Percentiles rank a stretch among this genome's conserved stretches.
phyloP scores from a whole-genome alignment of 2,888 invertebrate genomes.

The Prosapia bicincta region DNA sequence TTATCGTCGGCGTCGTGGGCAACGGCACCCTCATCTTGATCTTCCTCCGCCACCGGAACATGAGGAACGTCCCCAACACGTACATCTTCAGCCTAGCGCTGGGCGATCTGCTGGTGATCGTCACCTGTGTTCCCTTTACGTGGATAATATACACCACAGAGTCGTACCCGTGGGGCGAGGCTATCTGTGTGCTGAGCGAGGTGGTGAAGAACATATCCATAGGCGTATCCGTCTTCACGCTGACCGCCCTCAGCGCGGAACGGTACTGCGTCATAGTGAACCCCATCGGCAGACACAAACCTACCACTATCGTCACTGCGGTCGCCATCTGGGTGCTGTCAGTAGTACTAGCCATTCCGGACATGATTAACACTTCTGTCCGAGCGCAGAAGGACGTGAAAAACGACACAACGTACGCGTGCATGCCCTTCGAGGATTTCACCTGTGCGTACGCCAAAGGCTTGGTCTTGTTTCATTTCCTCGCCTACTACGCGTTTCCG shows the following conservation, averaged over 20 bases:
- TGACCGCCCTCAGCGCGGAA: constrained; percentile 87
- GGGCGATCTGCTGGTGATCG: constrained; percentile 79
- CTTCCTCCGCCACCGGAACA: constrained; percentile 70
- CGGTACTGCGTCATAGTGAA: constrained; percentile 90
- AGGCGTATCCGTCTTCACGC: constrained; percentile 89
- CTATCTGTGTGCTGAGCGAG: constrained; percentile 57
- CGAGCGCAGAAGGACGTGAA: constrained; percentile 51
- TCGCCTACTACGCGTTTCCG: constrained; percentile 84
- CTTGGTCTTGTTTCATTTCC: constrained; percentile 60
- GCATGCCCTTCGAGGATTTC: constrained; percentile 70
- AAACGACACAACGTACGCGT: constrained; percentile 53
- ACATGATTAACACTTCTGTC: constrained; percentile 65
- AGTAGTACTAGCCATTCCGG: constrained; percentile 71
- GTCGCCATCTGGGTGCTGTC: constrained; percentile 78
- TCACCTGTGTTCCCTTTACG: constrained; percentile 81
- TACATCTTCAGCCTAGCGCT: constrained; percentile 79
- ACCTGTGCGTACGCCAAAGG: constrained; percentile 56
- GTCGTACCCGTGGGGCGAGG: constrained; percentile 50
- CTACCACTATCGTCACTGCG: constrained; percentile 60
- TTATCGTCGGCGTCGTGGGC: constrained; percentile 77
- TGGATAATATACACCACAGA: constrained; percentile 72
- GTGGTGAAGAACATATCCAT: constrained; percentile 85
- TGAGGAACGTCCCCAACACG: constrained; percentile 85
- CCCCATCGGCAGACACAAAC: constrained; percentile 79
- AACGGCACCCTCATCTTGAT: constrained; percentile 80